Base-by-base conservation (phyloP, 2,797 vertebrate species). In the Siniperca obscura region DNA sequence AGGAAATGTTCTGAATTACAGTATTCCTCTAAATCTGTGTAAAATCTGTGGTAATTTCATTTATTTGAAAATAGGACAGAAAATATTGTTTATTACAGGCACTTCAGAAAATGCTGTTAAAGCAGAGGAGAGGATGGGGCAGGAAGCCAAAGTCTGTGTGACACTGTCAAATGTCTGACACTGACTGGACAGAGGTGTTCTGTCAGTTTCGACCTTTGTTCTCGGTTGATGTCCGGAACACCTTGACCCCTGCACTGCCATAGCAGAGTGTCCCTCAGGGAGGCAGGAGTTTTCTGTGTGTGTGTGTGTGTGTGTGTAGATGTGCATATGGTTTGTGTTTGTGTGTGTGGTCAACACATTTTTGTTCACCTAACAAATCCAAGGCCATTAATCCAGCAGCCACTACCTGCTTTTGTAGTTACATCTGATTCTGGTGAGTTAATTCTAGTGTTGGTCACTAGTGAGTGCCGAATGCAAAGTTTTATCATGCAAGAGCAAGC, bases 211-310 rank as follows among this genome's bases (percentile, higher is more conserved):
- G 87, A 85, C 83, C 77, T 88, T 92, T 88, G 83, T 82, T 87
- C 30, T 78, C 17, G 14, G 71, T 77, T 81, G 73, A 90, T 87
- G 86, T 90, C 66, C 84, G 72, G 76, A 88, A 82, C 83, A 90
- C 87, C 90, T 93, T 92, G 87, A 92, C 91, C 90, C 57, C 68
- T 68, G 81, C 16, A 13, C 83, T 87, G 67, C 71, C 59, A 61
- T 67, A 80, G 80, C 61, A 38, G 57, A 71, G 62, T 85, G 83
- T 85, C 78, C 88, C 81, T 87, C 19, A 36, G 83, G 56, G 86
- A 76, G 72, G 22, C 30, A 30, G 30, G 30, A 30, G 30, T 30
- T 30, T 30, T 30, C 30, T 30, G 0, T 30, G 44, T 70, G 61
- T 62, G 50, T 38, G 46, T 83, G 76, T 62, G 44, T 83, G 82